Conservation (phyloP, 2,113 vertebrate species). For the Acanthisitta chloris region DNA sequence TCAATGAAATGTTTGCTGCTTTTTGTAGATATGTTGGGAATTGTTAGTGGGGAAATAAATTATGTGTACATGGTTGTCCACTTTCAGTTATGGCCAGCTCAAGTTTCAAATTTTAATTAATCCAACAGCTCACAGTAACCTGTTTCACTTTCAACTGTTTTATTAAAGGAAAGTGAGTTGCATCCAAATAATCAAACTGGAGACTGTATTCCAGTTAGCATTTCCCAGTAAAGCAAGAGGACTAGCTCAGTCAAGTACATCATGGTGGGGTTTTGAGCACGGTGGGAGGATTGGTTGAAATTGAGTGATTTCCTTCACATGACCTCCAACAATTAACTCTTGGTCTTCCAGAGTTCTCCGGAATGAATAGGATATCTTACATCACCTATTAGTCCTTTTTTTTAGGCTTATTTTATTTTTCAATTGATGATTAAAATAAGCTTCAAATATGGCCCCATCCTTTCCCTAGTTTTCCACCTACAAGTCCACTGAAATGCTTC, state of each 20-base stretch:
- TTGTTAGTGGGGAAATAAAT: neutral
- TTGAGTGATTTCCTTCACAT: neutral
- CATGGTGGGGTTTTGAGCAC: fast-evolving
- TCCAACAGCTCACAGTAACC: neutral
- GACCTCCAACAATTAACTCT: neutral
- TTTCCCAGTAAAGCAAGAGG: neutral
- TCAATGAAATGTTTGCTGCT: neutral
- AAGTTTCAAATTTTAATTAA: neutral
- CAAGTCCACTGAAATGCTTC: neutral
- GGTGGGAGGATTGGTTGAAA: neutral
- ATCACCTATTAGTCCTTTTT: neutral
- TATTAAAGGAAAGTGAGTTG: neutral
- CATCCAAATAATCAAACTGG: neutral
- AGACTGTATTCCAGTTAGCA: neutral
- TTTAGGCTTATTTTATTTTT: too few relatives aligned
- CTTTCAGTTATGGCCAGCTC: neutral
- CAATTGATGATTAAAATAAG: too few relatives aligned
- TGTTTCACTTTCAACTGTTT: neutral
- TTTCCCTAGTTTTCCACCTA: neutral
- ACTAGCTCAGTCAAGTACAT: neutral
- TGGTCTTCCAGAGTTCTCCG: neutral
- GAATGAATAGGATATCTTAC: neutral
- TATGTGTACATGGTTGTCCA: neutral
- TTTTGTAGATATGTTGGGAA: neutral
- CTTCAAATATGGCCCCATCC: neutral